Evolutionary conservation across 2,888 invertebrate species (phyloP).

Genomic region (Thumatha senex): DNA sequence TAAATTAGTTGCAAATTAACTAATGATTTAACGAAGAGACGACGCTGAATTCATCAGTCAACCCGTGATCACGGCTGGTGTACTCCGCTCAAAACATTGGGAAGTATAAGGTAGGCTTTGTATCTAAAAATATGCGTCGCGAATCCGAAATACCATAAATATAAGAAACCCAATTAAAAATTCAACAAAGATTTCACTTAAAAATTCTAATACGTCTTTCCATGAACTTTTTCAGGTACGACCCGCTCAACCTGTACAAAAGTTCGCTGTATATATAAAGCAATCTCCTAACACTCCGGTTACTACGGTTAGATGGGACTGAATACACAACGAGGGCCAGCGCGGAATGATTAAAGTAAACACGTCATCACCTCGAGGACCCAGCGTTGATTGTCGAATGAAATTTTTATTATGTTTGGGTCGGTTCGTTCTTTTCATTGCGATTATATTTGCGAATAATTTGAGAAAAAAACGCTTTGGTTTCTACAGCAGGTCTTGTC

Average conservation of each 20-base stretch:
- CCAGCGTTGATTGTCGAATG: conserved; percentile 44
- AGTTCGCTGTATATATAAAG: conserved; percentile 22
- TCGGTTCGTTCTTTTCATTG: conserved; percentile 26
- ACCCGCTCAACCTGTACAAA: not conserved
- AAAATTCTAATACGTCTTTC: conserved; percentile 1
- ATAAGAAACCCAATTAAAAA: not conserved
- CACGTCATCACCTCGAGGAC: conserved; percentile 40
- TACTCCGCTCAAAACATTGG: too few species aligned
- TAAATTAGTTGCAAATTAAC: too few species aligned
- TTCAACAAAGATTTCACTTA: not conserved
- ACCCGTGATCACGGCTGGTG: too few species aligned
- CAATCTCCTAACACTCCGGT: conserved; percentile 31
- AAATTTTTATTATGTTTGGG: conserved; percentile 46
- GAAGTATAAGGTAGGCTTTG: too few species aligned
- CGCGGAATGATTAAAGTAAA: conserved; percentile 52
- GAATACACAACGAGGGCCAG: conserved; percentile 47
- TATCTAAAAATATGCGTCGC: too few species aligned
- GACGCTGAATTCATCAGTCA: too few species aligned
- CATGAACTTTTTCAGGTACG: not conserved
- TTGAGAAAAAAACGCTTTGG: not conserved
- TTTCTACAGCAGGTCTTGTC: not conserved
- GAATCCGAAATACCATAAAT: too few species aligned
- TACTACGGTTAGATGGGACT: conserved; percentile 31
- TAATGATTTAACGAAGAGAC: too few species aligned
- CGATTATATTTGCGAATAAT: conserved; percentile 13